Percentiles rank a stretch among this genome's conserved stretches.
Conservation (phyloP, 2,888 invertebrate species). For the Biston stratarius region DNA sequence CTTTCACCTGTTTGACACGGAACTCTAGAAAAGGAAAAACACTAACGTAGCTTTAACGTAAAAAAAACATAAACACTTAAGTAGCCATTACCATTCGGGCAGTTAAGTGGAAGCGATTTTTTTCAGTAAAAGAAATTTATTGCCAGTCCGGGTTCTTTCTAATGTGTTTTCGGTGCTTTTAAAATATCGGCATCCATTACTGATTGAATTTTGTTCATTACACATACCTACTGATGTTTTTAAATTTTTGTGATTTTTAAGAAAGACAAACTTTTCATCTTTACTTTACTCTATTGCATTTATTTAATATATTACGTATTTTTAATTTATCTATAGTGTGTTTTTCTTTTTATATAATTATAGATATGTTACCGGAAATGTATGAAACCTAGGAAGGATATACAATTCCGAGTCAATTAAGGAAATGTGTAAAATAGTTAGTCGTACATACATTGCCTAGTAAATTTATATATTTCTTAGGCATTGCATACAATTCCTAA, state of each 20-base stretch:
- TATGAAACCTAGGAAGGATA: no score
- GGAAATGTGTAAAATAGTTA: no score
- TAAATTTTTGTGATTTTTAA: slow-evolving; percentile 30
- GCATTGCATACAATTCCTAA: no score
- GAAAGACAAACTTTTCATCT: no score
- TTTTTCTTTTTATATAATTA: no score
- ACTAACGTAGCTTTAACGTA: slow-evolving; percentile 62
- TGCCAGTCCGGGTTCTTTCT: slow-evolving; percentile 63
- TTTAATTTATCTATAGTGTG: no score
- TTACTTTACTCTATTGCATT: no score
- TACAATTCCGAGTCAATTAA: no score
- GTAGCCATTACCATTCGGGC: slow-evolving; percentile 73
- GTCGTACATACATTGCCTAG: no score
- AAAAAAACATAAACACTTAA: slow-evolving; percentile 60
- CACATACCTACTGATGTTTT: slow-evolving; percentile 37
- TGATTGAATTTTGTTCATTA: slow-evolving; percentile 48
- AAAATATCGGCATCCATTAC: slow-evolving; percentile 59
- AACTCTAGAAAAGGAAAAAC: slow-evolving; percentile 18
- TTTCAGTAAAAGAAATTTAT: slow-evolving; percentile 62
- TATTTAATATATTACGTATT: no score
- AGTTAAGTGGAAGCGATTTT: slow-evolving; percentile 71
- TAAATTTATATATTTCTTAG: no score
- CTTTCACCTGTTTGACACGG: background rate
- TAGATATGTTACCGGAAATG: no score
- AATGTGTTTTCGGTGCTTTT: slow-evolving; percentile 67